Conservation (phyloP, 1,140 invertebrate species). For the Copidosoma floridanum region DNA sequence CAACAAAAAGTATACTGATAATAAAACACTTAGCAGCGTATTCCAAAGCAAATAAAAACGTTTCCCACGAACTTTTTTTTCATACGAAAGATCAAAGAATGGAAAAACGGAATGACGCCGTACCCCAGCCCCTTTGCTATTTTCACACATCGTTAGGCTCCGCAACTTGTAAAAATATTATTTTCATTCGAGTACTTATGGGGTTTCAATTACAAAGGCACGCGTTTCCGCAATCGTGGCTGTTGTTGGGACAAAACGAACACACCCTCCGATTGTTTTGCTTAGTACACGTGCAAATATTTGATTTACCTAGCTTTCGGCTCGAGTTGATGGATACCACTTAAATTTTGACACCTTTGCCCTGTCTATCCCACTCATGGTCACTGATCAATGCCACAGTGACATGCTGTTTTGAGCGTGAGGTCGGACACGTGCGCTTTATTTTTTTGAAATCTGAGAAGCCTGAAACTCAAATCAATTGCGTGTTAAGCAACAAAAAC, state of each 20-base stretch:
- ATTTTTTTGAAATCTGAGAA: constrained; percentile 9
- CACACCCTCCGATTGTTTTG: neutral
- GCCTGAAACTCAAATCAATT: constrained; percentile 6
- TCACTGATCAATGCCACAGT: no score
- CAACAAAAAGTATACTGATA: no score
- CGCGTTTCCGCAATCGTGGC: neutral
- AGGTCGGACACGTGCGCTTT: neutral
- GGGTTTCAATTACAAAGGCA: neutral
- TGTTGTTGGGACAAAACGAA: neutral
- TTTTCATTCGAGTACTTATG: neutral
- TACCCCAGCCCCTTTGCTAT: no score
- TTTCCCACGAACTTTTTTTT: no score
- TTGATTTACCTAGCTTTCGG: constrained; percentile 1
- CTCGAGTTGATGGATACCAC: no score
- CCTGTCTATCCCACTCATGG: no score
- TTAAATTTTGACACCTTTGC: constrained; percentile 4
- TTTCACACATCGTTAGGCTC: neutral
- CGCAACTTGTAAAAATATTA: neutral
- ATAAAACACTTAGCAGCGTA: no score
- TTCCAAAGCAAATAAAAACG: no score
- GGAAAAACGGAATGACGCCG: neutral
- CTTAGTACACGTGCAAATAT: no score
- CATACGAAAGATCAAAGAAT: neutral
- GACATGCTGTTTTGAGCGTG: no score
- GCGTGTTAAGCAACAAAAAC: no score